Evolutionary conservation across 2,888 invertebrate genomes (phyloP), one percentile per base, ranked within the genome.

Genomic region (Strigamia maritima): DNA sequence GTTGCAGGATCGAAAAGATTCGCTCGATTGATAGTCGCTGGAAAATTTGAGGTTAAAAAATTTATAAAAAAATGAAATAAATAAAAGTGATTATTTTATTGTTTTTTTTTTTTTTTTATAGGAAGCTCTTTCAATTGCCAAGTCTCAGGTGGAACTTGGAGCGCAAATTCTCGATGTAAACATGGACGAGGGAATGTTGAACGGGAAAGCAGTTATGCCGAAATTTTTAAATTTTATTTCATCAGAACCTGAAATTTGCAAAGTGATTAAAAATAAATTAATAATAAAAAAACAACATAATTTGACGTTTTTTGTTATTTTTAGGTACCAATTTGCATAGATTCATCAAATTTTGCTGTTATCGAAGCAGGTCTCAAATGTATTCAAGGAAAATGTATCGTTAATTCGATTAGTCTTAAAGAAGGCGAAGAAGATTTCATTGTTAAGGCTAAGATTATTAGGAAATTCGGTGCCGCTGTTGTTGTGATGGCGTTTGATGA

Each of bases 401-500:
- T 89, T 24, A 90, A 90, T 84, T 89, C 89, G 79, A 89, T 90
- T 80, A 89, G 89, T 79, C 83, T 90, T 81, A 90, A 90, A 83
- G 89, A 89, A 83, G 89, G 90, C 4, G 88, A 88, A 82, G 85
- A 85, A 49, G 89, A 89, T 81, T 90, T 90, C 82, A 82, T 89
- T 6, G 82, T 84, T n/a, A 88, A 89, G 82, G 89, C 89, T 6
- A 84, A 81, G 77, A 84, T 84, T n/a, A 86, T 89, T 24, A 87
- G 86, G 81, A 84, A 86, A 79, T 88, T 87, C 83, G 90, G 90
- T 22, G 89, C 88, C 2, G 89, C 89, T 19, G 88, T 89, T 0
- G 89, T 90, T 16, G 86, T 89, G 49, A 90, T 90, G 89, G 89
- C 89, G 1, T 90, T 90, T 85, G 90, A 90, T 84, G 89, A 90